Conservation (phyloP, 2,888 invertebrate genomes). For the Mechanitis mazaeus region DNA sequence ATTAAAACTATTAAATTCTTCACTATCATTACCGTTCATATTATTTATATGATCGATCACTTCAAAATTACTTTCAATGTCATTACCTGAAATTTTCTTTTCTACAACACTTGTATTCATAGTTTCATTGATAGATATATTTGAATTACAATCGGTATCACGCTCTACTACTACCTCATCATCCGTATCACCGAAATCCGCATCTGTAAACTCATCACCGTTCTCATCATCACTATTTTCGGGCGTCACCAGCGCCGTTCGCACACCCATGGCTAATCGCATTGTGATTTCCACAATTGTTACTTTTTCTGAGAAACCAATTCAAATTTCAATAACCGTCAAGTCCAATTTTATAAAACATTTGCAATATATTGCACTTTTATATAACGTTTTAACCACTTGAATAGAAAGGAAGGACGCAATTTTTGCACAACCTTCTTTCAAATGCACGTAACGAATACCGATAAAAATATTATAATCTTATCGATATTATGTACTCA, state of each 20-base stretch:
- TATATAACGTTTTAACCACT: conserved; percentile 28
- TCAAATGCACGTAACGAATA: conserved; percentile 42
- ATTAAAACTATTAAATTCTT: conserved; percentile 20
- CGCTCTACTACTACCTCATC: conserved; percentile 51
- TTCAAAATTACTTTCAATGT: conserved; percentile 31
- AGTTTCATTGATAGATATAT: conserved; percentile 56
- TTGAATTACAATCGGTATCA: conserved; percentile 36
- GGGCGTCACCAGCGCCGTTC: conserved; percentile 53
- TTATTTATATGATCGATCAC: conserved; percentile 32
- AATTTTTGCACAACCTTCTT: conserved; percentile 44
- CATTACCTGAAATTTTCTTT: conserved; percentile 17
- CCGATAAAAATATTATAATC: conserved; percentile 57
- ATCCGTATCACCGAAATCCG: conserved; percentile 65
- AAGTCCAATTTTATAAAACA: not conserved
- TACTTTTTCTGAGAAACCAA: conserved; percentile 12
- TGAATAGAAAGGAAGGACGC: conserved; percentile 55
- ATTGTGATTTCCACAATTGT: conserved; percentile 36
- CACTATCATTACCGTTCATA: conserved; percentile 37
- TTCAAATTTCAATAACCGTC: conserved; percentile 1
- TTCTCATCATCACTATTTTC: conserved; percentile 65
- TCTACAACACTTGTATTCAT: conserved; percentile 48
- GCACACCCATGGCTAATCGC: conserved; percentile 54
- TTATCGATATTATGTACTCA: conserved; percentile 64
- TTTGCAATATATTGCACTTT: conserved; percentile 18
- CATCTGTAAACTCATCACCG: conserved; percentile 68